Conservation (phyloP, 2,113 vertebrate genomes). For the Phodopus roborovskii region DNA sequence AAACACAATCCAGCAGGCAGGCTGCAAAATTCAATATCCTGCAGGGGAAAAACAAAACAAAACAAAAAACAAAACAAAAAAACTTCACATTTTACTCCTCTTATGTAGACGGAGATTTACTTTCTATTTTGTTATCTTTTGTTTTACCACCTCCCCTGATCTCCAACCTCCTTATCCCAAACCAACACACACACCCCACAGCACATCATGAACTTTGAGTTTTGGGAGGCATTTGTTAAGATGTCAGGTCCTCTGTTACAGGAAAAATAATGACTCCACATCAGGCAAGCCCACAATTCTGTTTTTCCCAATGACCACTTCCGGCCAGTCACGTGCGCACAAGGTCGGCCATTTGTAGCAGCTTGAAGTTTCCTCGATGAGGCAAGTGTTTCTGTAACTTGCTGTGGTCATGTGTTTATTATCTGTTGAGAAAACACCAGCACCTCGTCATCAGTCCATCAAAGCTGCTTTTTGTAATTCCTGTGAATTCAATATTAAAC, state of each 20-base stretch:
- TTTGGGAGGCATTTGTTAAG: neutral
- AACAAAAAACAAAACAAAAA: neutral
- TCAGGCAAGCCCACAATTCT: neutral
- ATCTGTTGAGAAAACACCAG: neutral
- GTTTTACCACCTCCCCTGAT: neutral
- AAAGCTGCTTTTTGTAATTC: neutral
- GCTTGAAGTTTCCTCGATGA: neutral
- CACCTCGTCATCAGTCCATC: neutral
- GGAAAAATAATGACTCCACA: neutral
- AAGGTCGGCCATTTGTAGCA: neutral
- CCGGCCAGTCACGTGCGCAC: too few relatives aligned
- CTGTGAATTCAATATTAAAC: neutral
- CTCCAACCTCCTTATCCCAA: neutral
- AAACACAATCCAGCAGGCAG: neutral
- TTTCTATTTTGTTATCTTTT: neutral
- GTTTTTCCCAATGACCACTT: too few relatives aligned
- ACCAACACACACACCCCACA: neutral
- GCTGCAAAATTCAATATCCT: constrained; percentile 1
- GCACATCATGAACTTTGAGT: neutral
- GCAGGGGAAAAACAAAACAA: neutral
- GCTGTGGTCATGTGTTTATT: neutral
- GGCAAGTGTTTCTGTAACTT: neutral
- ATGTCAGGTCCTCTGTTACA: neutral
- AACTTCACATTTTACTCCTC: neutral
- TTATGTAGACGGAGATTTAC: neutral